phyloP scores from a whole-genome alignment of 1,140 invertebrate species.

The Ylistrum balloti region DNA sequence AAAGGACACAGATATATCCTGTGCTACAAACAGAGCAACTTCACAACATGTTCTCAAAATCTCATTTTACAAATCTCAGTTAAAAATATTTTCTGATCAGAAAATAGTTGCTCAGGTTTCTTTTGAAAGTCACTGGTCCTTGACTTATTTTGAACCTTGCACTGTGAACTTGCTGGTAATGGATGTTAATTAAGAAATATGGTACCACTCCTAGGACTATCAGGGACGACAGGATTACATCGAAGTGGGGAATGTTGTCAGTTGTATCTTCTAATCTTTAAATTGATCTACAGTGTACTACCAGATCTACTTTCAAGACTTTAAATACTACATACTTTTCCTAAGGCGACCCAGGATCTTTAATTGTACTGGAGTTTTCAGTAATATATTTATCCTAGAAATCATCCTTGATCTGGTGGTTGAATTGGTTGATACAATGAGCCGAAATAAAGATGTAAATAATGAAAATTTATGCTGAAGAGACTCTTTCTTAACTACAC shows the following conservation, averaged over 20 bases:
- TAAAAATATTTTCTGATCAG: no score
- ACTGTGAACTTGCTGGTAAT: neutral
- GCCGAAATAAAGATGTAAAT: no score
- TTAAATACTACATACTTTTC: conserved; percentile 38
- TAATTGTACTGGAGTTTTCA: neutral
- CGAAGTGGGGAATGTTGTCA: neutral
- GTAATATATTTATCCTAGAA: neutral
- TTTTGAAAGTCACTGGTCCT: neutral
- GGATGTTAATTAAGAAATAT: neutral
- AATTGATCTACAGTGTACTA: neutral
- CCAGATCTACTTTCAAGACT: neutral
- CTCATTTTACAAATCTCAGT: no score
- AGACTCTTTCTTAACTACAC: no score
- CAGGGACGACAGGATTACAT: neutral
- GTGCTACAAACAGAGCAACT: no score
- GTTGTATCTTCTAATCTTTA: neutral
- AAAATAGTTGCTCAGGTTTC: neutral
- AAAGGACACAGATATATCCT: no score
- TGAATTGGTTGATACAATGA: no score
- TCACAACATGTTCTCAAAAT: no score
- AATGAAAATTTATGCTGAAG: no score
- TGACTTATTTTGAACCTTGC: neutral
- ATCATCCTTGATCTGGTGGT: neutral
- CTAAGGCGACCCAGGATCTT: neutral
- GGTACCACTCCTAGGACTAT: no score